Percentiles rank a stretch among this genome's conserved stretches.
Evolutionary conservation across 2,888 invertebrate species (phyloP).

Genomic region (Drosophila ustulata): DNA sequence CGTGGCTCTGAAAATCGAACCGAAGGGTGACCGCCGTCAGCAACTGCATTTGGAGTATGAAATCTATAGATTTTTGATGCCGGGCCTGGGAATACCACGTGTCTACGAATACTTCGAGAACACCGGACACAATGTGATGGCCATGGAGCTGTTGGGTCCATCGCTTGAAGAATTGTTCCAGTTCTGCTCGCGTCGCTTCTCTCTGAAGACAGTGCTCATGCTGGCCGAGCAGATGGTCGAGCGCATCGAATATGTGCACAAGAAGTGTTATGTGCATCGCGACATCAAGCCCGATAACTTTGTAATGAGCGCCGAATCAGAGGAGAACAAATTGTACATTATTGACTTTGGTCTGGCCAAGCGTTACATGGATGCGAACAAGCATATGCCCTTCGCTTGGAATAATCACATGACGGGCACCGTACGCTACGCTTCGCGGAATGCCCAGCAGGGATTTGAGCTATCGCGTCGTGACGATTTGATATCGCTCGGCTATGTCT

Average conservation of each 20-base stretch:
- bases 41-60: slow-evolving; percentile 29
- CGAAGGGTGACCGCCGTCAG: rapidly evolving
- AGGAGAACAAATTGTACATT: slow-evolving; percentile 12
- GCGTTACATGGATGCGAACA: neutral
- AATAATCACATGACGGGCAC: slow-evolving; percentile 39
- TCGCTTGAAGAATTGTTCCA: slow-evolving; percentile 48
- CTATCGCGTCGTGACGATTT: slow-evolving; percentile 63
- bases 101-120: neutral
- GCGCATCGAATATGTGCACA: slow-evolving; percentile 43
- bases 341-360: slow-evolving; percentile 59
- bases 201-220: slow-evolving; percentile 60
- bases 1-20: slow-evolving; percentile 57
- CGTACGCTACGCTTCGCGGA: slow-evolving; percentile 46
- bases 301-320: slow-evolving; percentile 9
- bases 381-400: slow-evolving; percentile 1
- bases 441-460: slow-evolving; percentile 22
- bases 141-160: slow-evolving; percentile 57
- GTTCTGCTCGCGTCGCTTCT: slow-evolving; percentile 38
- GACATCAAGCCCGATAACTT: slow-evolving; percentile 64
- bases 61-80: slow-evolving; percentile 5
- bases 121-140: slow-evolving; percentile 13
- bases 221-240: slow-evolving; percentile 51
- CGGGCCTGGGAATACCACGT: slow-evolving; percentile 29
- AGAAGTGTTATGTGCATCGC: slow-evolving; percentile 34
- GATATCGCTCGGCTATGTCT: slow-evolving; percentile 52